Conservation (phyloP, 2,797 vertebrate species). For the Pseudopleuronectes americanus region DNA sequence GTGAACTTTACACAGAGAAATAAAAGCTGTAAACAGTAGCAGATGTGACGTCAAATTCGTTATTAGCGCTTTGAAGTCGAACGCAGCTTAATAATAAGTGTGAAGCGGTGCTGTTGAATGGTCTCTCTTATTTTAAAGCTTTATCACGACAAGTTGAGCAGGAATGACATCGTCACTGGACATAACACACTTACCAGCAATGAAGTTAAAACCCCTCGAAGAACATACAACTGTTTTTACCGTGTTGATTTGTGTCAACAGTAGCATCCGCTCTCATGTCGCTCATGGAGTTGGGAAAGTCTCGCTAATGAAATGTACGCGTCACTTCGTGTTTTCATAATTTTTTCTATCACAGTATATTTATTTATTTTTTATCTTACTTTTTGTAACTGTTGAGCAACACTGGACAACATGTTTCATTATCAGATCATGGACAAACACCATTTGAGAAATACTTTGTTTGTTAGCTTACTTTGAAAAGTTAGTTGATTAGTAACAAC, state of each 20-base stretch:
- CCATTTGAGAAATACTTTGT: too few relatives aligned
- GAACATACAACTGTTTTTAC: too few relatives aligned
- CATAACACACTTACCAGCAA: neutral
- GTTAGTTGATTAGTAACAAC: neutral
- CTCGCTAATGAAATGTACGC: neutral
- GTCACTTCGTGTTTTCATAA: neutral
- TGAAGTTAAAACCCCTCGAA: neutral
- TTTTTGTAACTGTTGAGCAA: too few relatives aligned
- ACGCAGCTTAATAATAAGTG: neutral
- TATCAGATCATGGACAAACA: neutral
- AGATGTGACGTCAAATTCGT: neutral
- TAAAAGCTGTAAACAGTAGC: too few relatives aligned
- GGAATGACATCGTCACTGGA: neutral
- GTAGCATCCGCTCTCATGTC: too few relatives aligned
- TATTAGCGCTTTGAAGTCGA: neutral
- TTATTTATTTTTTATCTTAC: neutral
- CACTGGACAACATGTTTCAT: neutral
- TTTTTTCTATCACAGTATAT: neutral
- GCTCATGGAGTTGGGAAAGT: neutral
- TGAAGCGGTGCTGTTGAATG: neutral
- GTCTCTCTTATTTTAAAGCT: neutral
- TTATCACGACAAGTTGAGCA: neutral
- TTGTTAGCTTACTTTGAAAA: too few relatives aligned
- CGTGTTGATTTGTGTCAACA: too few relatives aligned
- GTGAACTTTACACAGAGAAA: too few relatives aligned